phyloP scores from a whole-genome alignment of 2,113 vertebrate species.

The Tupaia tana region DNA sequence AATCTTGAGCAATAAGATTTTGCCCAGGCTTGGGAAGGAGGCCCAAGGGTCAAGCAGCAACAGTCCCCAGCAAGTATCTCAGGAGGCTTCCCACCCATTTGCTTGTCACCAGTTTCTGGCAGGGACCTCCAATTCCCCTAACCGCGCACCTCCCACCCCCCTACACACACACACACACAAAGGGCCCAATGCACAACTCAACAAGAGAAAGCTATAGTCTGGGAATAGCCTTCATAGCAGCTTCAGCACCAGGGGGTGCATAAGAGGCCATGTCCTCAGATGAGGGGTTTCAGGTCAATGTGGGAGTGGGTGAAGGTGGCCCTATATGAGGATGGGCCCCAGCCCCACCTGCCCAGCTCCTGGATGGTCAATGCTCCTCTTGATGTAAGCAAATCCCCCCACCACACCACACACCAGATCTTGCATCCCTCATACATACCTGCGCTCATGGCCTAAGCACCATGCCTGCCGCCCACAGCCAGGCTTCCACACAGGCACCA shows the following conservation, averaged over 20 bases:
- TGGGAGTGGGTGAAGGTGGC: rapidly evolving
- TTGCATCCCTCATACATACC: conserved; percentile 82
- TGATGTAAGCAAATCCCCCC: neutral
- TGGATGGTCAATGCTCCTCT: rapidly evolving
- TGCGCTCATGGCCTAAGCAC: conserved; percentile 92
- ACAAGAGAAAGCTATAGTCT: neutral
- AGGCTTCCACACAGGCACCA: conserved; percentile 91
- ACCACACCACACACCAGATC: rapidly evolving
- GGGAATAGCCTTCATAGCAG: neutral
- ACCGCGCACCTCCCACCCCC: neutral
- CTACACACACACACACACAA: too few relatives aligned
- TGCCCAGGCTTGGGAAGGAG: neutral
- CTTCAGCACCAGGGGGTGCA: rapidly evolving
- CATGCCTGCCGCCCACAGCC: conserved; percentile 89
- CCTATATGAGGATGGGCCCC: neutral
- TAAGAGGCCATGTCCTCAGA: neutral
- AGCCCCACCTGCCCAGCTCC: rapidly evolving
- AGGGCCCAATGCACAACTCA: neutral
- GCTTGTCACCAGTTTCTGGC: too few relatives aligned
- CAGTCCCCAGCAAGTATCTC: rapidly evolving
- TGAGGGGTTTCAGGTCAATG: neutral
- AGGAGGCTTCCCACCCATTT: rapidly evolving
- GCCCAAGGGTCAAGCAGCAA: neutral
- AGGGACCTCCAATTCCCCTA: neutral
- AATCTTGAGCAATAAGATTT: conserved; percentile 50